A percentile compares a stretch with the other conserved stretches of the same genome.
phyloP scores from a whole-genome alignment of 2,113 vertebrate species.

The Pedionomus torquatus region DNA sequence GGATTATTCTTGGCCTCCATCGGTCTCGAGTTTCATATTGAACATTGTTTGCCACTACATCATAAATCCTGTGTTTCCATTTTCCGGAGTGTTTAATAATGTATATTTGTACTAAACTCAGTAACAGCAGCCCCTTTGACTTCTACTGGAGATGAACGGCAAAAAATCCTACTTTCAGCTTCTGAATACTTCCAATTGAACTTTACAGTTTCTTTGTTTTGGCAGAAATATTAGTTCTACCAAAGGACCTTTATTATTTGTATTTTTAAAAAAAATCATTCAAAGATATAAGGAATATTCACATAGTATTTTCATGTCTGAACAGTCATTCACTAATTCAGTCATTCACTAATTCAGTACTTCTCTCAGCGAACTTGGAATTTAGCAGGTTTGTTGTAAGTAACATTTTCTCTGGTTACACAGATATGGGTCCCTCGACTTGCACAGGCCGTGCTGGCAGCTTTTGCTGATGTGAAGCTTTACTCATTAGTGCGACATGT shows the following conservation, averaged over 20 bases:
- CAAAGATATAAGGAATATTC: neutral
- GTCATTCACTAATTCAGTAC: neutral
- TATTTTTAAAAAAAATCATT: neutral
- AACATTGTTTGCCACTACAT: neutral
- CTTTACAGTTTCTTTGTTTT: neutral
- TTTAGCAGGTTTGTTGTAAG: neutral
- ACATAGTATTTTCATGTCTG: neutral
- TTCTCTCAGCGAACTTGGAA: neutral
- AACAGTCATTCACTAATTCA: neutral
- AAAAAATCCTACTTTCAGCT: neutral
- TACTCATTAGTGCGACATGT: slow-evolving; percentile 81
- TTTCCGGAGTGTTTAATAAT: neutral
- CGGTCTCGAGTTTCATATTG: neutral
- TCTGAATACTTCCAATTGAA: neutral
- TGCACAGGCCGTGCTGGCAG: slow-evolving; percentile 85
- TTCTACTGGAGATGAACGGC: neutral
- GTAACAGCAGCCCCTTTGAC: neutral
- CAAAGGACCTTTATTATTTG: neutral
- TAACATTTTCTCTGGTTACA: neutral
- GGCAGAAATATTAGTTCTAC: neutral
- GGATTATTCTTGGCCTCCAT: neutral
- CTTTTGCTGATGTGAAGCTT: slow-evolving; percentile 87
- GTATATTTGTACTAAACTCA: neutral
- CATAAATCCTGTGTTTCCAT: neutral
- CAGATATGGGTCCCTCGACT: slow-evolving; percentile 92